These are phyloP conservation scores for Myrmecophaga tridactyla DNA, from an alignment of 2,113 vertebrate species.

Conservation along the genomic window DNA sequence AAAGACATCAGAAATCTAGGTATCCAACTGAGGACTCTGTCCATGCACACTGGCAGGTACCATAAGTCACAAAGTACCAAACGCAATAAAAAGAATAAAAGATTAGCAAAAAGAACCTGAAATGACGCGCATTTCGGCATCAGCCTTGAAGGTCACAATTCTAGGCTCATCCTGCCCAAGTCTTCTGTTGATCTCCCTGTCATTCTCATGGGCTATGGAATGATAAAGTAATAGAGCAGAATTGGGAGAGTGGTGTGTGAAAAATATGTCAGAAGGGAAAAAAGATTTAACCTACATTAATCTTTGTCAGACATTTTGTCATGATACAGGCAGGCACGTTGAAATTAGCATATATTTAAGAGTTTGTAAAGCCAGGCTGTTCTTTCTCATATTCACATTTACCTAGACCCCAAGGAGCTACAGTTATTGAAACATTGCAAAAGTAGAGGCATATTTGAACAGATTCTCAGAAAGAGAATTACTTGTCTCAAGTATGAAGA, in stretches of 20 bases:
- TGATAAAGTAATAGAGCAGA: background rate
- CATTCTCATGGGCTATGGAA: background rate
- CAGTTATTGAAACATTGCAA: background rate
- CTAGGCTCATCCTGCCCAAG: background rate
- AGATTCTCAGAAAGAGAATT: conserved; percentile 13
- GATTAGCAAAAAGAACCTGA: background rate
- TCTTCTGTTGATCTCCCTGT: background rate
- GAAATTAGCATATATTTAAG: conserved; percentile 41
- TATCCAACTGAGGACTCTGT: background rate
- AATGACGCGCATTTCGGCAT: background rate
- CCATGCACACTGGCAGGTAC: background rate
- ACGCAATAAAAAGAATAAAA: conserved; percentile 25
- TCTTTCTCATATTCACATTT: background rate
- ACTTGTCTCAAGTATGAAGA: background rate
- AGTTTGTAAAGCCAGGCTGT: background rate
- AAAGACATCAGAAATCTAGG: conserved; percentile 36
- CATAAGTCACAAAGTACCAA: background rate
- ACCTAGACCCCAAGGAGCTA: background rate
- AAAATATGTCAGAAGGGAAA: background rate
- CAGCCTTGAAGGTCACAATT: conserved; percentile 16
- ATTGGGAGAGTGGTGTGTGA: background rate
- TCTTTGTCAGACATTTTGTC: conserved; percentile 37
- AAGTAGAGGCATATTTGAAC: conserved; percentile 1
- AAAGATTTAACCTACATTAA: background rate
- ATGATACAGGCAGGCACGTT: background rate